phyloP scores from a whole-genome alignment of 2,888 invertebrate genomes.

The Pheosia gnoma region DNA sequence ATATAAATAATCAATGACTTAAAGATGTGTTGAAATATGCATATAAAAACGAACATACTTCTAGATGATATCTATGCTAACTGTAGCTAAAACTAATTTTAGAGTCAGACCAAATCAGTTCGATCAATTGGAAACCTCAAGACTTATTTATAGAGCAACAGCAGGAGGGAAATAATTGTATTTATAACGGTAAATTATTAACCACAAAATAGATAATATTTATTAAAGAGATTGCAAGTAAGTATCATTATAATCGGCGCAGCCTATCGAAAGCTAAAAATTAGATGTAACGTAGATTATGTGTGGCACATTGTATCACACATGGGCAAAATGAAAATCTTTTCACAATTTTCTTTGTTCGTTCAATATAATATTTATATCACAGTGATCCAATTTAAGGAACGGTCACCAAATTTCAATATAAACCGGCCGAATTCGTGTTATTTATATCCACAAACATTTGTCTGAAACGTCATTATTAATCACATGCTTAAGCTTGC shows the following conservation, averaged over 20 bases:
- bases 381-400: background rate
- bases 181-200: conserved; percentile 27
- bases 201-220: background rate
- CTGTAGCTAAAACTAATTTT: background rate
- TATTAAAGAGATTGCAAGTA: no score
- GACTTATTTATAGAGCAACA: conserved; percentile 26
- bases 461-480: conserved; percentile 20
- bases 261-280: no score
- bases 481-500: conserved; percentile 23
- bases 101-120: conserved; percentile 21
- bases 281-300: no score
- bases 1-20: no score
- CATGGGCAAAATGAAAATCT: background rate
- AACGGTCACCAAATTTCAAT: background rate
- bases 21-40: no score
- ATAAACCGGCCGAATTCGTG: conserved; percentile 20
- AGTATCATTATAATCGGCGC: no score
- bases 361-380: background rate
- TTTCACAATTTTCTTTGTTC: background rate
- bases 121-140: conserved; percentile 27
- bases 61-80: no score
- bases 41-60: no score
- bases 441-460: conserved; percentile 29
- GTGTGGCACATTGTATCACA: no score
- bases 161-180: conserved; percentile 34